Evolutionary conservation across 2,113 vertebrate species (phyloP).

Genomic region (Rafetus swinhoei): DNA sequence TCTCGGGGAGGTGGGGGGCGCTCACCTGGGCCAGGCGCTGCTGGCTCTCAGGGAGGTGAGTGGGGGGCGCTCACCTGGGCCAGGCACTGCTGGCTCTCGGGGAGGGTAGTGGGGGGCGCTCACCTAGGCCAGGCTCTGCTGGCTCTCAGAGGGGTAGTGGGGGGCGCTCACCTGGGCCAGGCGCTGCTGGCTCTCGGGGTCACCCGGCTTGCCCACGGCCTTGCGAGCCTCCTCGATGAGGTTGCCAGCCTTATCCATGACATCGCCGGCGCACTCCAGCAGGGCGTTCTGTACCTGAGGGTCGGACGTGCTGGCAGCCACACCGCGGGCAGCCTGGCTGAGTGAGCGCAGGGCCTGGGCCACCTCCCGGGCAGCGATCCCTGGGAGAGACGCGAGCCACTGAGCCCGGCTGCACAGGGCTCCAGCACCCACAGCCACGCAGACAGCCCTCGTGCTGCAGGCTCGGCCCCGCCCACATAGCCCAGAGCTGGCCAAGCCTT

Average conservation of each 20-base stretch:
- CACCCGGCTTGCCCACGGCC: slow-evolving; percentile 89
- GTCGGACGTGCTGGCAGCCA: slow-evolving; percentile 88
- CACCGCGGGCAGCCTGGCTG: slow-evolving; percentile 89
- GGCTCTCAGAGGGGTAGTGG: neutral
- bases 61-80: neutral
- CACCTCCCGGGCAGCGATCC: slow-evolving; percentile 94
- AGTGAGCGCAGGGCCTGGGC: slow-evolving; percentile 92
- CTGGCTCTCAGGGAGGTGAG: neutral
- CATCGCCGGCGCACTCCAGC: slow-evolving; percentile 90
- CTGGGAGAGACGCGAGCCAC: slow-evolving; percentile 66
- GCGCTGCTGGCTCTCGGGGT: slow-evolving; percentile 93
- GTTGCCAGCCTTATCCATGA: slow-evolving; percentile 95
- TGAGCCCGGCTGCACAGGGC: too few species aligned
- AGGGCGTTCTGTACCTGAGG: slow-evolving; percentile 84
- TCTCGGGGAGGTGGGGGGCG: too few species aligned
- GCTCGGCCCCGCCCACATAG: too few species aligned
- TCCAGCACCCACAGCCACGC: neutral
- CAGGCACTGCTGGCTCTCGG: neutral
- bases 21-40: neutral
- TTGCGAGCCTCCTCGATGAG: slow-evolving; percentile 95
- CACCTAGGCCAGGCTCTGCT: neutral
- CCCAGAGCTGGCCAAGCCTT: neutral
- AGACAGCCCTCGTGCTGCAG: neutral
- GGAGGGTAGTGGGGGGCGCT: neutral
- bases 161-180: slow-evolving; percentile 89